phyloP scores from a whole-genome alignment of 1,140 invertebrate species.

The Drosophila burlai region DNA sequence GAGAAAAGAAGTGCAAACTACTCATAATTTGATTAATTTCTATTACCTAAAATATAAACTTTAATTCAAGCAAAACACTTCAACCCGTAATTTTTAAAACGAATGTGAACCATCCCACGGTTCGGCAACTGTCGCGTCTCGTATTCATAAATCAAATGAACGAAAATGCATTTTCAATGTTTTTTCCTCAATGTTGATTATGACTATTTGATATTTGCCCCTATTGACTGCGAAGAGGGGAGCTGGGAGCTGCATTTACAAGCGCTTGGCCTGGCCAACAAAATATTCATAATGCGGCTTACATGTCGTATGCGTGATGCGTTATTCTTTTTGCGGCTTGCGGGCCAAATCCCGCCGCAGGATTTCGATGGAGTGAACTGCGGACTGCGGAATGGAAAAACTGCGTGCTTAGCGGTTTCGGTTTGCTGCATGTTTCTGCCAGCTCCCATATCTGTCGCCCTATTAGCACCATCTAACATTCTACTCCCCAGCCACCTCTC shows the following conservation, averaged over 20 bases:
- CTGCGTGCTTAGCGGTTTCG: slow-evolving; percentile 69
- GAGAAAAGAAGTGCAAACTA: too few species aligned
- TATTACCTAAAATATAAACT: too few species aligned
- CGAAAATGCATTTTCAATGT: slow-evolving; percentile 81
- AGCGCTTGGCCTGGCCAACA: slow-evolving; percentile 58
- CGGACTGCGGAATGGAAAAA: slow-evolving; percentile 4
- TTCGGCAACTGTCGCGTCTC: slow-evolving; percentile 67
- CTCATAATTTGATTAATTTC: not conserved
- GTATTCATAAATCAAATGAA: slow-evolving; percentile 77
- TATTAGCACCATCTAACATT: slow-evolving; percentile 48
- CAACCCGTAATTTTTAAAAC: not conserved
- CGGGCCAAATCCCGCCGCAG: slow-evolving; percentile 29
- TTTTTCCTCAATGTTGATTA: slow-evolving; percentile 71
- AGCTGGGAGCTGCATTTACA: slow-evolving; percentile 20
- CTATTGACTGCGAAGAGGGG: slow-evolving; percentile 5
- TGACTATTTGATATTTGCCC: slow-evolving; percentile 71
- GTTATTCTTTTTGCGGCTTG: slow-evolving; percentile 74
- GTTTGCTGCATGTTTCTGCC: slow-evolving; percentile 37
- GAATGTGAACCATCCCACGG: not conserved
- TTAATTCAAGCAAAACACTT: not conserved
- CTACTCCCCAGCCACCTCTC: not conserved
- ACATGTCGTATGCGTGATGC: slow-evolving; percentile 80
- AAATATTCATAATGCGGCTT: slow-evolving; percentile 83
- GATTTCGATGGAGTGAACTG: slow-evolving; percentile 25
- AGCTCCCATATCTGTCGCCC: slow-evolving; percentile 41